Base-by-base conservation (phyloP, 2,113 vertebrate species). In the Prochilodus magdalenae region DNA sequence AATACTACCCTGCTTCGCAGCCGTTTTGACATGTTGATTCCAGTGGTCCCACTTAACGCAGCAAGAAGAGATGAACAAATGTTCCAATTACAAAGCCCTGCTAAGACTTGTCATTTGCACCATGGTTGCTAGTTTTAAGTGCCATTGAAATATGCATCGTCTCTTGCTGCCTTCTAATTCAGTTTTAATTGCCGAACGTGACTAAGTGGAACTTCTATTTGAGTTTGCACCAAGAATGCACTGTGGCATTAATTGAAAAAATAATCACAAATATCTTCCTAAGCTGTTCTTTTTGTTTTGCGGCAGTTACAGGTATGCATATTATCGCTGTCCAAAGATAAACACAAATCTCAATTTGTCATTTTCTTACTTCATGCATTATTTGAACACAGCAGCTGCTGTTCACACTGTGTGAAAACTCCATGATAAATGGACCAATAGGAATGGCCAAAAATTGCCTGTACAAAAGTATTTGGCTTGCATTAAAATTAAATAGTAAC, bases 101-200 rank as follows among this genome's bases (percentile, higher is more conserved):
- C 75, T 73, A 82, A 71, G 81, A 78, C 65, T 62, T 67, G 29
- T 80, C 84, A 81, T 85, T 84, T 69, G 71, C 72, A 71, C 75
- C 14, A 67, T 55, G 84, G 72, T 86, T 67, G 72, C 84, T 65
- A 18, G 59, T 83, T 84, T 84, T 83, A 81, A 72, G 79, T 81
- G 80, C 73, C 79, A 85, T 86, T 81, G 78, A 86, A 87, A 85
- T 80, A 83, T 75, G 78, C 79, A 75, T 85, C 79, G 76, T 76
- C 81, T 69, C 83, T 80, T 69, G 69, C 78, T 83, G 87, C 77
- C 79, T 66, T 24, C 82, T 86, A 87, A 87, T 84, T 89, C 85
- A 62, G 12, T 86, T 84, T 83, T 89, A 87, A 86, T 87, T 86
- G 86, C 82, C 8, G 49, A 72, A 72, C 82, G 74, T 77, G 73